Evolutionary conservation across 2,113 vertebrate species (phyloP).

Genomic region (Hiodon alosoides): DNA sequence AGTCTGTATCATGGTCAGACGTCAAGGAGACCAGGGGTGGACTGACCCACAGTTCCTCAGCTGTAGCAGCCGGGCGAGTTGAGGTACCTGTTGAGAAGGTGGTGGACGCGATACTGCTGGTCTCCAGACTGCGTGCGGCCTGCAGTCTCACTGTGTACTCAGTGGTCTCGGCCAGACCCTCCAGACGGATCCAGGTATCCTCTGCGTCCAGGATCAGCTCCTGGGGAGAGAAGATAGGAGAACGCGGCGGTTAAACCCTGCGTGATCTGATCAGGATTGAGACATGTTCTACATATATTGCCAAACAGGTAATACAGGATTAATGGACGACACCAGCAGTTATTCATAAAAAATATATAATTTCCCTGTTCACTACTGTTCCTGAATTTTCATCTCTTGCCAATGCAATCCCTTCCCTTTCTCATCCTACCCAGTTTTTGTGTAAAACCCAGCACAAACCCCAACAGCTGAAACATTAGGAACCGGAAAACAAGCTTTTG

Average conservation of each 20-base stretch:
- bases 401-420: no score
- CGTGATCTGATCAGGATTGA: background rate
- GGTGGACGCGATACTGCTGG: constrained; percentile 72
- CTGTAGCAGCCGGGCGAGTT: background rate
- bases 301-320: background rate
- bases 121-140: constrained; percentile 73
- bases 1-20: background rate
- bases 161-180: constrained; percentile 84
- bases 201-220: constrained; percentile 93
- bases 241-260: background rate
- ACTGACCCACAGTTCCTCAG: background rate
- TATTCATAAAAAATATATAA: background rate
- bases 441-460: background rate
- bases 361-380: no score
- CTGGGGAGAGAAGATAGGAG: constrained; percentile 47
- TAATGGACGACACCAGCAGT: background rate
- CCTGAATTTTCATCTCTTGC: no score
- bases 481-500: constrained; percentile 10
- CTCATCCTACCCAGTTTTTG: no score
- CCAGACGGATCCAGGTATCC: constrained; percentile 92
- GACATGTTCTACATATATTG: background rate
- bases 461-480: background rate
- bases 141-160: constrained; percentile 85
- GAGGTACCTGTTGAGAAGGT: constrained; percentile 84
- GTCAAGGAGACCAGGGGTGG: background rate